Conservation (phyloP, 2,797 vertebrate genomes). For the Pygocentrus nattereri region DNA sequence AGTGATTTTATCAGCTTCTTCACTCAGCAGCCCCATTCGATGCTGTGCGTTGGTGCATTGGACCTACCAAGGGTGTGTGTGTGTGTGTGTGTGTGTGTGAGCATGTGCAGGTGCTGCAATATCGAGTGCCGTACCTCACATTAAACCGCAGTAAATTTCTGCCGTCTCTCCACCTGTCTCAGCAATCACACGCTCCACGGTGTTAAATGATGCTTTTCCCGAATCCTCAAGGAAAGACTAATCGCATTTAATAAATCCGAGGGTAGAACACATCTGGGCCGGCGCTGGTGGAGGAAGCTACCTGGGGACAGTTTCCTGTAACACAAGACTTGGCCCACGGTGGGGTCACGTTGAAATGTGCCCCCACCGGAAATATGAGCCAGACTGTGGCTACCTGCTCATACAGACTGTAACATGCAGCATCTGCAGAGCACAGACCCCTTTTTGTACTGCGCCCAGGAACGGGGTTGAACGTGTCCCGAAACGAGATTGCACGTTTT, state of each 20-base stretch:
- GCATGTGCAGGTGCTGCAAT: constrained; percentile 70
- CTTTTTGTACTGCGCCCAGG: constrained; percentile 40
- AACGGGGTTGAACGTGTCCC: not conserved
- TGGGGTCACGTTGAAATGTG: constrained; percentile 64
- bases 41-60: not conserved
- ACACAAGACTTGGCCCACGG: constrained; percentile 58
- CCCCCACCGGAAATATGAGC: constrained; percentile 65
- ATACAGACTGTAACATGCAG: constrained; percentile 15
- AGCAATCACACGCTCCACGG: constrained; percentile 61
- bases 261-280: constrained; percentile 61
- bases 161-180: constrained; percentile 67
- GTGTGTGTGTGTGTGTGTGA: constrained; percentile 38
- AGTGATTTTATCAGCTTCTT: constrained; percentile 27
- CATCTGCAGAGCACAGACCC: constrained; percentile 29
- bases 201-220: constrained; percentile 63
- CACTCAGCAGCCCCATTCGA: constrained; percentile 12
- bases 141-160: constrained; percentile 68
- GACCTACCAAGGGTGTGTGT: constrained; percentile 3
- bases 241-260: constrained; percentile 68
- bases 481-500: constrained; percentile 17
- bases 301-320: constrained; percentile 70
- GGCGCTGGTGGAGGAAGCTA: constrained; percentile 66
- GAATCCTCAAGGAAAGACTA: constrained; percentile 65
- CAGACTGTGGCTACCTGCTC: constrained; percentile 60
- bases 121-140: constrained; percentile 51